These are phyloP conservation scores for Sphaerodactylus townsendi DNA, from an alignment of 2,113 vertebrate genomes.

Conservation along the genomic window DNA sequence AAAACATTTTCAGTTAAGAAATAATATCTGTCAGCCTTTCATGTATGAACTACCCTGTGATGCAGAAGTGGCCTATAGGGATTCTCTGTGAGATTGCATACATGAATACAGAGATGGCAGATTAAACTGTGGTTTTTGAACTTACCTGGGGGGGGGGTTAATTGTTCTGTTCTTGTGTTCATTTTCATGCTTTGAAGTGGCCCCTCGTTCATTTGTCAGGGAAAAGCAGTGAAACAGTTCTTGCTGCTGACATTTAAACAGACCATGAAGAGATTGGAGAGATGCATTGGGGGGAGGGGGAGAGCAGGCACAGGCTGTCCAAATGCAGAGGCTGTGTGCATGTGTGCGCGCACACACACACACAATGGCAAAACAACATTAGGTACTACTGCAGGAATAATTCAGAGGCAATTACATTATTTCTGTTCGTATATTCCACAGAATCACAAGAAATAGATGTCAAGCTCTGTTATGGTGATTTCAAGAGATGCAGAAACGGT, in stretches of 20 bases:
- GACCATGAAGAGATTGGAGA: background rate
- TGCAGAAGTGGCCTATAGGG: background rate
- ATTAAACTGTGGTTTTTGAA: slow-evolving; percentile 2
- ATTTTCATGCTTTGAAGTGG: background rate
- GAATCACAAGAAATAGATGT: background rate
- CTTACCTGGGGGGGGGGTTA: background rate
- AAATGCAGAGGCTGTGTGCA: background rate
- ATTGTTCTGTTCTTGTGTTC: background rate
- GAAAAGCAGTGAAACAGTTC: background rate
- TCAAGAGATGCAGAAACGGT: background rate
- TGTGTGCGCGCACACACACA: too few relatives aligned
- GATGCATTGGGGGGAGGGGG: background rate
- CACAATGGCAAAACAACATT: background rate
- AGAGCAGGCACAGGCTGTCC: too few relatives aligned
- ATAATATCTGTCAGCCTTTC: background rate
- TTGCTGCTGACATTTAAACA: background rate
- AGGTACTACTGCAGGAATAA: background rate
- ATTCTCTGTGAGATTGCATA: background rate
- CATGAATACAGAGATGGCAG: background rate
- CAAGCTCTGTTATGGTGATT: background rate
- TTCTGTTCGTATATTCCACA: background rate
- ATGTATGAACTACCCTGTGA: background rate
- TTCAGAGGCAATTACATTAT: background rate
- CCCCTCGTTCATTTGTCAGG: background rate
- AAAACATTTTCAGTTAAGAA: background rate